These are phyloP conservation scores for Hoplostethus atlanticus DNA, from an alignment of 2,797 vertebrate genomes.

Conservation along the genomic window DNA sequence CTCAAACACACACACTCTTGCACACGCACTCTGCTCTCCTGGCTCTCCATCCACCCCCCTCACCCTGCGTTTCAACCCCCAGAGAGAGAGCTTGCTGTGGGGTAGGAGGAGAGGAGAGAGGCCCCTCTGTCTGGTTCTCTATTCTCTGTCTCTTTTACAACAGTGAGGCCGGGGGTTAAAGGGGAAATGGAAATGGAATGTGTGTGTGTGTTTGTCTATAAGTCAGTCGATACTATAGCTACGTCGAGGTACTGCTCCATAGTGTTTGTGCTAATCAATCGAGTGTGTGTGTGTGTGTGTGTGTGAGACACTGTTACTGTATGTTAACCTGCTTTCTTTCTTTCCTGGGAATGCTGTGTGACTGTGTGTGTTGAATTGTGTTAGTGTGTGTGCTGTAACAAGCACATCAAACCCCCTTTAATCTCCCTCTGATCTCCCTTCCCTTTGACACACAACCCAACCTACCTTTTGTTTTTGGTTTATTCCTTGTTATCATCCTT, in stretches of 20 bases:
- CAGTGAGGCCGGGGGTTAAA: conserved; percentile 52
- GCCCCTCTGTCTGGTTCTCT: conserved; percentile 64
- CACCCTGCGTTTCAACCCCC: conserved; percentile 39
- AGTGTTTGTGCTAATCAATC: background rate
- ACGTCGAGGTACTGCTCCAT: background rate
- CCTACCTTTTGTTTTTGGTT: conserved; percentile 15
- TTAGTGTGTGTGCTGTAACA: conserved; percentile 2
- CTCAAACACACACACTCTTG: background rate
- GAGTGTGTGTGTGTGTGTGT: conserved; percentile 4
- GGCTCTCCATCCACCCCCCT: conserved; percentile 3
- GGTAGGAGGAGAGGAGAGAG: conserved; percentile 66
- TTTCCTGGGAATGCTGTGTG: background rate
- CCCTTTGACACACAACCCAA: conserved; percentile 1
- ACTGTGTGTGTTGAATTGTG: background rate
- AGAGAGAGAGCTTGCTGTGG: conserved; percentile 30
- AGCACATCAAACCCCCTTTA: conserved; percentile 24
- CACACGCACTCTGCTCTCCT: background rate
- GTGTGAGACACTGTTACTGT: too few relatives aligned
- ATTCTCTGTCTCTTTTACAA: conserved; percentile 56
- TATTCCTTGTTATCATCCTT: conserved; percentile 5
- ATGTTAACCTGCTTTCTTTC: too few relatives aligned
- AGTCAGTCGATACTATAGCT: background rate
- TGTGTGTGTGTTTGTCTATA: conserved; percentile 36
- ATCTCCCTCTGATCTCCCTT: conserved; percentile 44
- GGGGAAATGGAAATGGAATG: conserved; percentile 31